These are phyloP conservation scores for Ciconia stormi DNA, from an alignment of 2,113 vertebrate species.

Conservation along the genomic window DNA sequence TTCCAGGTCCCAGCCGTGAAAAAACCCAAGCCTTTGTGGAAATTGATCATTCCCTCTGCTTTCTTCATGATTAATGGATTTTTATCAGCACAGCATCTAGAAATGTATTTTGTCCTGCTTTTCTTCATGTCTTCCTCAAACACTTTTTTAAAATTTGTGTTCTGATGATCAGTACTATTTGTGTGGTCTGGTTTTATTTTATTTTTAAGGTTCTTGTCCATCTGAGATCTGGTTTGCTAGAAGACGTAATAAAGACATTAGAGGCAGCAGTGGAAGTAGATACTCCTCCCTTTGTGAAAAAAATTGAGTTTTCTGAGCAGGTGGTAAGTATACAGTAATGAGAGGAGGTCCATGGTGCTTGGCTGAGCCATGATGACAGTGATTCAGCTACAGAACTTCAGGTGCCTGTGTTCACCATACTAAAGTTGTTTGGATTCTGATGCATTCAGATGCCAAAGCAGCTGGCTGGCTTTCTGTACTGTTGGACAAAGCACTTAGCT, in stretches of 20 bases:
- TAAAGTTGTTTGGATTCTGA: neutral
- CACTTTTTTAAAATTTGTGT: neutral
- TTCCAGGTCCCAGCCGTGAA: neutral
- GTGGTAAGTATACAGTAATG: constrained; percentile 79
- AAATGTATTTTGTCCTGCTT: neutral
- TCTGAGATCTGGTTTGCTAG: constrained; percentile 71
- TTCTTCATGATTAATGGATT: neutral
- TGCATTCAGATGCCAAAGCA: neutral
- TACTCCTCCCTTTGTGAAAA: constrained; percentile 81
- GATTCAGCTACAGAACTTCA: neutral
- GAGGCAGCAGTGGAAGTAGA: constrained; percentile 60
- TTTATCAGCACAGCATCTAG: neutral
- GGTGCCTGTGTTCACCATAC: neutral
- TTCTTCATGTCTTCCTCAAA: neutral
- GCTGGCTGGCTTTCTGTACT: neutral
- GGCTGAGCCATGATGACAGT: neutral
- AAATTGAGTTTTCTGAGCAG: constrained; percentile 79
- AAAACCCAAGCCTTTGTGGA: neutral
- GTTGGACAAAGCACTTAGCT: neutral
- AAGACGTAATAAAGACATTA: constrained; percentile 72
- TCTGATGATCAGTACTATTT: neutral
- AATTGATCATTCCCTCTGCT: neutral
- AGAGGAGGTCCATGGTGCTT: neutral
- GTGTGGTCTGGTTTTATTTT: neutral
- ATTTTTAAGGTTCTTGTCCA: constrained; percentile 80